Evolutionary conservation across 2,888 invertebrate genomes (phyloP).

Genomic region (Archips crataeganus): DNA sequence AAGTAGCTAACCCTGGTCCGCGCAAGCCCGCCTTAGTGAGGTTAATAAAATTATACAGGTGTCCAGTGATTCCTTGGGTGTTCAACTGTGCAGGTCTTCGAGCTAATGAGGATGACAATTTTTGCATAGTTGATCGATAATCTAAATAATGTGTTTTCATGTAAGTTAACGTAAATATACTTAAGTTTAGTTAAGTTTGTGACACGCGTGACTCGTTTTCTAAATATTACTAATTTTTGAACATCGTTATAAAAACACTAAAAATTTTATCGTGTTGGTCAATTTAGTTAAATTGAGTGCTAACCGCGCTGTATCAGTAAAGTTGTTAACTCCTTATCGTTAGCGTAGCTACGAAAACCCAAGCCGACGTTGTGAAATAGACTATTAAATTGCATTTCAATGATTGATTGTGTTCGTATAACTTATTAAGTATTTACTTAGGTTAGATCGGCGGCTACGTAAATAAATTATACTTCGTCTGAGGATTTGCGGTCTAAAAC

Average conservation of each 20-base stretch:
- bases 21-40: no score
- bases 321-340: slow-evolving; percentile 36
- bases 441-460: not conserved
- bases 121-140: not conserved
- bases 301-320: slow-evolving; percentile 26
- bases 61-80: no score
- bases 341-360: slow-evolving; percentile 20
- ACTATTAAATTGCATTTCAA: slow-evolving; percentile 22
- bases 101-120: no score
- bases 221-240: not conserved
- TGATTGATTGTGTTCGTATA: slow-evolving; percentile 4
- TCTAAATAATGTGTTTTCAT: not conserved
- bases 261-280: slow-evolving; percentile 18
- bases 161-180: not conserved
- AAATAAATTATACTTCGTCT: not conserved
- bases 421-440: not conserved
- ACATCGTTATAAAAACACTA: slow-evolving; percentile 21
- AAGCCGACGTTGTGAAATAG: slow-evolving; percentile 18
- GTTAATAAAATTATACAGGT: not conserved
- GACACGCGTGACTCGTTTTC: not conserved
- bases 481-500: not conserved
- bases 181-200: not conserved
- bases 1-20: no score
- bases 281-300: slow-evolving; percentile 24
- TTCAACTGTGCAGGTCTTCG: no score